A percentile compares a stretch with the other conserved stretches of the same genome.
phyloP scores from a whole-genome alignment of 2,888 invertebrate species.

The Sarcophaga caerulescens region DNA sequence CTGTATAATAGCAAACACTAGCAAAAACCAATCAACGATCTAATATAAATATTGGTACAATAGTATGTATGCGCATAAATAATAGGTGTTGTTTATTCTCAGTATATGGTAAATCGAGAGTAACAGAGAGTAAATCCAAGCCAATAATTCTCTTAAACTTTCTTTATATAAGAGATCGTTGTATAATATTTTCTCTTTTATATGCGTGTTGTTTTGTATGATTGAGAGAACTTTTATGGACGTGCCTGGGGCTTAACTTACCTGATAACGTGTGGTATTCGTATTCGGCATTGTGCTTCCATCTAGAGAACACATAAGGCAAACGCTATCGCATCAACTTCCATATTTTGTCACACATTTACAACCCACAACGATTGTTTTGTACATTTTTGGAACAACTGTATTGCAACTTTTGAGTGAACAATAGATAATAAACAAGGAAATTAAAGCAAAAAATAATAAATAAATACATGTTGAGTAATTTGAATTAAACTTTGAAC shows the following conservation, averaged over 20 bases:
- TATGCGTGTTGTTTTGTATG: neutral
- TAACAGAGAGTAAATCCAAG: neutral
- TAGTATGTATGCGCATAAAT: conserved; percentile 5
- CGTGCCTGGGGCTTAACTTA: conserved; percentile 37
- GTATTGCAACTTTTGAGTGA: conserved; percentile 2
- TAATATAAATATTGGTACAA: conserved; percentile 31
- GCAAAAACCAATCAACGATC: conserved; percentile 6
- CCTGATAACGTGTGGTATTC: conserved; percentile 64
- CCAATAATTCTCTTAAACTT: neutral
- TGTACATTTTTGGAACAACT: conserved; percentile 39
- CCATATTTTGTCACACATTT: conserved; percentile 42
- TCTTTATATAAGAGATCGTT: neutral
- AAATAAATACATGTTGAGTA: conserved; percentile 2
- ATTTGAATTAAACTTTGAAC: conserved; percentile 28
- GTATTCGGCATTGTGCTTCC: conserved; percentile 80
- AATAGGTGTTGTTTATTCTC: conserved; percentile 7
- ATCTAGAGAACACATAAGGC: conserved; percentile 79
- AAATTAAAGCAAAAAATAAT: neutral
- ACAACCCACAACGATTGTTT: conserved; percentile 29
- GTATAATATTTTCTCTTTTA: neutral
- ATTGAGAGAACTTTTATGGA: conserved; percentile 10
- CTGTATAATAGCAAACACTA: neutral
- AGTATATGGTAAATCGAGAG: neutral
- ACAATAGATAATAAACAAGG: conserved; percentile 2
- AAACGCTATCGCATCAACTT: conserved; percentile 62